phyloP scores from a whole-genome alignment of 2,888 invertebrate species.

The Listrodromus nycthemerus region DNA sequence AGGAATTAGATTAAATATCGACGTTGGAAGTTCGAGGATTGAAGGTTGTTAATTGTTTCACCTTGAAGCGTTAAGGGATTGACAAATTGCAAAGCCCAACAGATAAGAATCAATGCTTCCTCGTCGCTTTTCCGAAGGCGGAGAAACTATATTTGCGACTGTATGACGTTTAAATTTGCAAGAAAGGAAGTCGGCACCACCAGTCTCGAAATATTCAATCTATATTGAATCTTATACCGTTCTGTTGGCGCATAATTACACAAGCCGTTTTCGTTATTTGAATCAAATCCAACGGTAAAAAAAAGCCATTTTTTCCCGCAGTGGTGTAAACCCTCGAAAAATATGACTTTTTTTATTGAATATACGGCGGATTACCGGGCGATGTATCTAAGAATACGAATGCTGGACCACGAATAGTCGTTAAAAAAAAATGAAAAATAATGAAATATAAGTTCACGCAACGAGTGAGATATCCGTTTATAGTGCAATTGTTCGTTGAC shows the following conservation, averaged over 20 bases:
- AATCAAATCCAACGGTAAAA: neutral
- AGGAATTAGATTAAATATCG: conserved; percentile 7
- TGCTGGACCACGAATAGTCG: conserved; percentile 62
- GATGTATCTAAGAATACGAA: conserved; percentile 47
- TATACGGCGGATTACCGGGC: conserved; percentile 30
- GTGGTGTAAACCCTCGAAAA: neutral
- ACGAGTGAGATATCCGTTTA: conserved; percentile 53
- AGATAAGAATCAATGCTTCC: conserved; percentile 53
- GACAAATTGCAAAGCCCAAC: conserved; percentile 9
- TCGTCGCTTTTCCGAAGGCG: conserved; percentile 60
- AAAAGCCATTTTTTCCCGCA: conserved; percentile 2
- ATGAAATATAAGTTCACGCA: conserved; percentile 30
- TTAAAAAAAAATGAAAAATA: conserved; percentile 37
- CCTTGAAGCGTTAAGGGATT: conserved; percentile 11
- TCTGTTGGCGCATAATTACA: neutral
- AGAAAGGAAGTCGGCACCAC: neutral
- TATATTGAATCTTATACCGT: neutral
- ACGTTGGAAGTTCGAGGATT: neutral
- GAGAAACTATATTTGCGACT: conserved; percentile 2
- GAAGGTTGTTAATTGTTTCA: conserved; percentile 19
- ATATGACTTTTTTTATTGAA: conserved; percentile 39
- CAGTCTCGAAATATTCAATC: neutral
- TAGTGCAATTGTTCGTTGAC: conserved; percentile 62
- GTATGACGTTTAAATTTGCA: neutral
- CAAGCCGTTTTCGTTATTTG: neutral